phyloP scores from a whole-genome alignment of 30 jellyfish, hydroid and myxozoan genomes.

The Sanderia malayensis region DNA sequence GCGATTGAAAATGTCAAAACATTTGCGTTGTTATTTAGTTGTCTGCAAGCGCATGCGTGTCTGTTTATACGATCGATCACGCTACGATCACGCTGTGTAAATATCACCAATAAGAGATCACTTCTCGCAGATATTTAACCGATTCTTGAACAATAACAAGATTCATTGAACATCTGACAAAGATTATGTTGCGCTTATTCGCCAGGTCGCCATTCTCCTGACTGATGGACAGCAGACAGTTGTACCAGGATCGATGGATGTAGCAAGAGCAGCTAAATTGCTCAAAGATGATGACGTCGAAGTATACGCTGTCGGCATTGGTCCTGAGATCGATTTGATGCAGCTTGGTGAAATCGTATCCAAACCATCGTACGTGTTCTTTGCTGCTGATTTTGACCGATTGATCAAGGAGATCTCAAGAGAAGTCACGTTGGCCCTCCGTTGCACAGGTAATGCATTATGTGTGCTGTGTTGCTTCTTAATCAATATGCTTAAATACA shows the following conservation, averaged over 20 bases:
- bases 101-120: too few relatives aligned
- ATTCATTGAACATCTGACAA: too few relatives aligned
- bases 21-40: too few relatives aligned
- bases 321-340: slow-evolving; percentile 71
- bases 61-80: too few relatives aligned
- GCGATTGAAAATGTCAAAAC: too few relatives aligned
- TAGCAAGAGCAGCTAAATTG: slow-evolving; percentile 46
- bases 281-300: slow-evolving; percentile 74
- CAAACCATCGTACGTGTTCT: slow-evolving; percentile 68
- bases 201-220: slow-evolving; percentile 70
- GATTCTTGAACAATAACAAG: too few relatives aligned
- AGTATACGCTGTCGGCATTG: slow-evolving; percentile 83
- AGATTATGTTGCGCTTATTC: slow-evolving; percentile 11
- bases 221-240: slow-evolving; percentile 91
- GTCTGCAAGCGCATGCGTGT: too few relatives aligned
- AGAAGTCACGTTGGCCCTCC: slow-evolving; percentile 69
- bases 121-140: too few relatives aligned
- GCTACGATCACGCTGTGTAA: too few relatives aligned
- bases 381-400: slow-evolving; percentile 72
- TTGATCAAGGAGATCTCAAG: slow-evolving; percentile 40
- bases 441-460: slow-evolving; percentile 77
- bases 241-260: slow-evolving; percentile 67
- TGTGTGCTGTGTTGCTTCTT: too few relatives aligned
- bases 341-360: slow-evolving; percentile 71
- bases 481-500: too few relatives aligned